Conservation (phyloP, 2,113 vertebrate species). For the Serilophus lunatus region DNA sequence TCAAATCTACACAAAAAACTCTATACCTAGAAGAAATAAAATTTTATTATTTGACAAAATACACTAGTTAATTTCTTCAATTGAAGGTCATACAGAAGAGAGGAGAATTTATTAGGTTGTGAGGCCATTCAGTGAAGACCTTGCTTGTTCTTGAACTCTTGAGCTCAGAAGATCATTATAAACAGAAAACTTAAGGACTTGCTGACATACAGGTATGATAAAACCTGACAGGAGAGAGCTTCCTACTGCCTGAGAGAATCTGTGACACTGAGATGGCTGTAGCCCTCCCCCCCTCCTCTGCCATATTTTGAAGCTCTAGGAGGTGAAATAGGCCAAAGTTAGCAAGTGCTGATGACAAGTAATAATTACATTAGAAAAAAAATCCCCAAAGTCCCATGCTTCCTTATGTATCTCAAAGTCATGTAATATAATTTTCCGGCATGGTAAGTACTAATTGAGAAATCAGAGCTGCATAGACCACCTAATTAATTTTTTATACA, state of each 20-base stretch:
- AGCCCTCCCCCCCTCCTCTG: not conserved
- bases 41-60: not conserved
- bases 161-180: not conserved
- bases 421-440: conserved; percentile 66
- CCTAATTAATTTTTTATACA: conserved; percentile 71
- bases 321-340: conserved; percentile 34
- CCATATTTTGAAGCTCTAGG: not conserved
- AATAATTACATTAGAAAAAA: conserved; percentile 58
- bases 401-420: conserved; percentile 63
- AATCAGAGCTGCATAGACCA: conserved; percentile 69
- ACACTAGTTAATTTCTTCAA: not conserved
- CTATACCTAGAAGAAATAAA: not conserved
- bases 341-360: conserved; percentile 53
- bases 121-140: not conserved
- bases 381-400: conserved; percentile 43
- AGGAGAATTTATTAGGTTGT: not conserved
- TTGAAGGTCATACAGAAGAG: not conserved
- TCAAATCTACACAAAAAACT: not conserved
- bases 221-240: not conserved
- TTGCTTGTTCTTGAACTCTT: not conserved
- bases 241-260: not conserved
- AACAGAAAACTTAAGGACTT: not conserved
- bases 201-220: not conserved
- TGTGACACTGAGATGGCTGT: not conserved
- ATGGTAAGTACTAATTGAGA: conserved; percentile 71